These are phyloP conservation scores for Ichneumon xanthorius DNA, from an alignment of 2,888 invertebrate genomes.

Conservation along the genomic window DNA sequence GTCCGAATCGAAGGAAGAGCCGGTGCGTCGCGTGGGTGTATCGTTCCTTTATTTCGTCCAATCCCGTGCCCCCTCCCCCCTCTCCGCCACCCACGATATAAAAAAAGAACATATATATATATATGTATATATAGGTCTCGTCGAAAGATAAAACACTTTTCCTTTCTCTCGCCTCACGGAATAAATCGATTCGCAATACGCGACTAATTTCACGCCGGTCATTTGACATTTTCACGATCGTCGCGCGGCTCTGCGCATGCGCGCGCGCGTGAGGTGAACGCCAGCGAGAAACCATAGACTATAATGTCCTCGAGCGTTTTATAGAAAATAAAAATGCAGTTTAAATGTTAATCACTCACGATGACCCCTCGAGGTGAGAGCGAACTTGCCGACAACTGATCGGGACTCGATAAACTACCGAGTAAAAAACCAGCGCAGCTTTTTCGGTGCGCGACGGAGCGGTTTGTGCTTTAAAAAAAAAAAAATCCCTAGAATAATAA, in stretches of 20 bases:
- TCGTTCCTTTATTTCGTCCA: neutral
- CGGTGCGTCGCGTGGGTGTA: neutral
- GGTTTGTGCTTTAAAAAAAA: too few relatives aligned
- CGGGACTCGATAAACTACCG: too few relatives aligned
- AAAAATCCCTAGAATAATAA: too few relatives aligned
- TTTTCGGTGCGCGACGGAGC: too few relatives aligned
- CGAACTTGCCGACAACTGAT: too few relatives aligned
- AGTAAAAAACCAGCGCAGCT: too few relatives aligned
- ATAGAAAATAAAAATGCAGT: too few relatives aligned
- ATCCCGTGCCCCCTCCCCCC: neutral
- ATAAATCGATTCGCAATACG: slow-evolving; percentile 61
- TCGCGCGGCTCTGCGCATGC: neutral
- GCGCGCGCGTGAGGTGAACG: neutral
- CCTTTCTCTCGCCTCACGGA: neutral
- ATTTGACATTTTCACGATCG: slow-evolving; percentile 66
- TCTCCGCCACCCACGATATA: neutral
- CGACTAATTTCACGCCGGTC: slow-evolving; percentile 73
- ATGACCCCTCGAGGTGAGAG: too few relatives aligned
- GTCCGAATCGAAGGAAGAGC: neutral
- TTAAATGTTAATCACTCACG: too few relatives aligned
- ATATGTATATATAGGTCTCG: neutral
- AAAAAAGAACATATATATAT: neutral
- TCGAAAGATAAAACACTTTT: neutral
- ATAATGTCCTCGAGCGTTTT: too few relatives aligned
- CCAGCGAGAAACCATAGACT: neutral